Evolutionary conservation across 2,888 invertebrate genomes (phyloP).

Genomic region (Nymphalis c-album): DNA sequence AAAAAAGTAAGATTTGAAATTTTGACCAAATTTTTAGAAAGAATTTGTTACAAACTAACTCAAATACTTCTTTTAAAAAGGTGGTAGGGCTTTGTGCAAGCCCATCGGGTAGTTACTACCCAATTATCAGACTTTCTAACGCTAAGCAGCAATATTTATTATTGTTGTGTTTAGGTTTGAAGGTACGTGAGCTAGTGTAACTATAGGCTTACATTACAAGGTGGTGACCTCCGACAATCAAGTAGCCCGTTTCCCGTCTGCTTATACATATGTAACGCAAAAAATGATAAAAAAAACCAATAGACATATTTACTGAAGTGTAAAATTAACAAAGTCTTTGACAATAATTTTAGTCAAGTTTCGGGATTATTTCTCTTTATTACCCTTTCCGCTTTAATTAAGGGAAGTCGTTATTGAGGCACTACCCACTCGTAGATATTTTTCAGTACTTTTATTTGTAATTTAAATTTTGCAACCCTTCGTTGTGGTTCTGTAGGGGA

Average conservation of each 20-base stretch:
- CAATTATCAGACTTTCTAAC: too few species aligned
- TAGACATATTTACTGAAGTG: slow-evolving; percentile 21
- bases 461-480: slow-evolving; percentile 81
- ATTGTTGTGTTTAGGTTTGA: too few species aligned
- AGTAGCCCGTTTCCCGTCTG: too few species aligned
- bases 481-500: slow-evolving; percentile 73
- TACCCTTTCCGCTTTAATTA: slow-evolving; percentile 79
- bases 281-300: background rate
- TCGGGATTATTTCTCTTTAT: slow-evolving; percentile 74
- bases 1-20: too few species aligned
- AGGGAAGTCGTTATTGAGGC: slow-evolving; percentile 78
- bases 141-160: too few species aligned
- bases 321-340: slow-evolving; percentile 41
- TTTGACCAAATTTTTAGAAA: background rate
- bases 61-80: background rate
- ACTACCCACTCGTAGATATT: slow-evolving; percentile 79
- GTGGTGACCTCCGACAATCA: too few species aligned
- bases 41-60: background rate
- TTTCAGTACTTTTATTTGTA: slow-evolving; percentile 82
- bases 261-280: background rate
- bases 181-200: too few species aligned
- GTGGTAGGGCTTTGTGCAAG: too few species aligned
- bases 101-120: too few species aligned
- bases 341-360: slow-evolving; percentile 63
- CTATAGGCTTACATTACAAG: too few species aligned